Percentiles rank a stretch among this genome's conserved stretches.
phyloP scores from a whole-genome alignment of 2,113 vertebrate species.

The Erinaceus europaeus region DNA sequence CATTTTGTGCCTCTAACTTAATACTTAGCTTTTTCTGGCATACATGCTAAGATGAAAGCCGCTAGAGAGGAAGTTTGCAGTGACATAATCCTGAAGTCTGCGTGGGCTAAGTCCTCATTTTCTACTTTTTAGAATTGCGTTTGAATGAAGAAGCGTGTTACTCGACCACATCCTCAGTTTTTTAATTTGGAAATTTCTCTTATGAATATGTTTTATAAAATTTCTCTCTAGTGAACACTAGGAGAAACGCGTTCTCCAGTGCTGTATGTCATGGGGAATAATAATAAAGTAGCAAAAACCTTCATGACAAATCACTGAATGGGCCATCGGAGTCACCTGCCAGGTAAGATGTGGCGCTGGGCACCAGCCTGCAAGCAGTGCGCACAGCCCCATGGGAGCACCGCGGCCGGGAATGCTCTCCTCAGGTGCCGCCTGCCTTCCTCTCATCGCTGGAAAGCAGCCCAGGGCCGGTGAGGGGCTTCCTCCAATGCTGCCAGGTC shows the following conservation, averaged over 20 bases:
- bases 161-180: background rate
- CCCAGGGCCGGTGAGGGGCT: too few relatives aligned
- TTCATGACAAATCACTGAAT: constrained; percentile 21
- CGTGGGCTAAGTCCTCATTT: background rate
- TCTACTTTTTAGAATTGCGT: constrained; percentile 18
- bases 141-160: background rate
- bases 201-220: background rate
- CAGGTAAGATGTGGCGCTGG: too few relatives aligned
- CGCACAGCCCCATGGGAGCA: too few relatives aligned
- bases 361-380: too few relatives aligned
- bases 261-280: background rate
- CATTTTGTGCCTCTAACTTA: constrained; percentile 11
- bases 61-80: too few relatives aligned
- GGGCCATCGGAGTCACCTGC: too few relatives aligned
- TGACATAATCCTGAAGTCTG: too few relatives aligned
- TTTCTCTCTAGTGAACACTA: too few relatives aligned
- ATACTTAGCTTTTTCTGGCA: constrained; percentile 11
- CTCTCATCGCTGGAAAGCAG: too few relatives aligned
- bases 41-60: constrained; percentile 7
- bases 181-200: background rate
- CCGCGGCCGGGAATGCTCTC: too few relatives aligned
- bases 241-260: background rate
- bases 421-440: too few relatives aligned
- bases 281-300: background rate
- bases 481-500: too few relatives aligned